A percentile compares a stretch with the other conserved stretches of the same genome.
These are phyloP conservation scores for Cheilosia grossa DNA, from an alignment of 2,888 invertebrate species.

Conservation along the genomic window DNA sequence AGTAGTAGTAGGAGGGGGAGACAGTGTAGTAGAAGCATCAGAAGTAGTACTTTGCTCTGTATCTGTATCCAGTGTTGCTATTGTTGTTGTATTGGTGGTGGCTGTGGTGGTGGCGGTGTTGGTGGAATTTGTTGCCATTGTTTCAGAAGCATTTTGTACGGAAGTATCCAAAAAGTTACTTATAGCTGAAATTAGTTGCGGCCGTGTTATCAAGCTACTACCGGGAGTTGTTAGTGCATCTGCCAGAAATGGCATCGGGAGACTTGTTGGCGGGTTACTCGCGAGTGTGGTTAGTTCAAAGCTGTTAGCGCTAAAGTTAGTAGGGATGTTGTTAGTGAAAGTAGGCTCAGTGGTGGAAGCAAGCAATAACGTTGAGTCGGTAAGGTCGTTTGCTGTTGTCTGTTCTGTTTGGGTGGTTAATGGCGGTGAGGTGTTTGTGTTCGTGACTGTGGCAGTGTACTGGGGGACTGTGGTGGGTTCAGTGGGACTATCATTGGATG, in stretches of 20 bases:
- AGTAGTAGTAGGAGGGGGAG: slow-evolving; percentile 46
- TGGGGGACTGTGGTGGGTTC: slow-evolving; percentile 54
- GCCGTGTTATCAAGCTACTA: slow-evolving; percentile 76
- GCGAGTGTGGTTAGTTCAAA: slow-evolving; percentile 71
- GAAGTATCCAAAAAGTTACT: slow-evolving; percentile 77
- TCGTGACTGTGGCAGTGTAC: slow-evolving; percentile 44
- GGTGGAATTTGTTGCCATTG: slow-evolving; percentile 63
- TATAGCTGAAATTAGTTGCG: slow-evolving; percentile 76
- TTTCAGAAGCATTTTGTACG: slow-evolving; percentile 76
- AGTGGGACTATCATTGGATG: slow-evolving; percentile 2
- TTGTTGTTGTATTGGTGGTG: slow-evolving; percentile 13
- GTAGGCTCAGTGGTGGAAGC: slow-evolving; percentile 55
- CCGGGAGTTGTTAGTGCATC: slow-evolving; percentile 76
- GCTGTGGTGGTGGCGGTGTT: background rate
- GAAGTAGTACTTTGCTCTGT: slow-evolving; percentile 46
- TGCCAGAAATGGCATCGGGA: slow-evolving; percentile 74
- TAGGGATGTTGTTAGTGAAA: slow-evolving; percentile 50
- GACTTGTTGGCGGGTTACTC: slow-evolving; percentile 75
- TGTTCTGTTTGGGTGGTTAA: slow-evolving; percentile 52
- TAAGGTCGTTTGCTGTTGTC: slow-evolving; percentile 47
- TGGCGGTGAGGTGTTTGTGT: slow-evolving; percentile 51
- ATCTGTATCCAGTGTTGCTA: slow-evolving; percentile 61
- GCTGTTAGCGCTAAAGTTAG: slow-evolving; percentile 58
- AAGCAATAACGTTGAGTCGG: slow-evolving; percentile 44
- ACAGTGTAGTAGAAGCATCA: slow-evolving; percentile 61